phyloP scores from a whole-genome alignment of 2,888 invertebrate genomes.

The Micoletzkya japonica region DNA sequence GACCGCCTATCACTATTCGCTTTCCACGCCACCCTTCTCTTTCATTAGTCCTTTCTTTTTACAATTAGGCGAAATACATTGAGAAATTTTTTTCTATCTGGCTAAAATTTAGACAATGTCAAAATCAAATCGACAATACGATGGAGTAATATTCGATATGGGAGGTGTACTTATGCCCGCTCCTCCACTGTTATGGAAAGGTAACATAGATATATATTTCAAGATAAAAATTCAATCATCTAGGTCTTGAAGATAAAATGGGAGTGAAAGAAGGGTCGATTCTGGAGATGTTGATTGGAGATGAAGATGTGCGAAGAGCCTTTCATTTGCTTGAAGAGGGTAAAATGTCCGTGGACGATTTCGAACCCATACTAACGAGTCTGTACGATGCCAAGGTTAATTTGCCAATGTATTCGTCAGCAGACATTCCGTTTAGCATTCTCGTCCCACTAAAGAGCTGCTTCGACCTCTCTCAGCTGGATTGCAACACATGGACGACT shows the following conservation, averaged over 20 bases:
- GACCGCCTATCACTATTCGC: too few species aligned
- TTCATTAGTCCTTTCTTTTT: too few species aligned
- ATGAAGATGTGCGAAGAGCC: constrained; percentile 14
- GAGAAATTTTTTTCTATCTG: too few species aligned
- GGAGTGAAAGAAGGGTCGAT: constrained; percentile 62
- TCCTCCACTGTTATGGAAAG: constrained; percentile 62
- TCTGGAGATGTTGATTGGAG: constrained; percentile 54
- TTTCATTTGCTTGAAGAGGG: constrained; percentile 64
- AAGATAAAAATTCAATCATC: not conserved
- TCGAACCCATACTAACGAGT: constrained; percentile 64
- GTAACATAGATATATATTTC: constrained; percentile 30
- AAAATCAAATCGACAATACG: not conserved
- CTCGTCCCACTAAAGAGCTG: constrained; percentile 3
- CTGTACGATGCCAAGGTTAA: constrained; percentile 64
- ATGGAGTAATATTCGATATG: constrained; percentile 68
- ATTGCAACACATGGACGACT: not conserved
- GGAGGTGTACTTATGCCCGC: constrained; percentile 67
- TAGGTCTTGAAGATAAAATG: constrained; percentile 54
- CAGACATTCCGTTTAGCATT: not conserved
- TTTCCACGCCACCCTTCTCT: too few species aligned
- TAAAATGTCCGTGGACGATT: constrained; percentile 63
- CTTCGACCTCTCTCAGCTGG: too few species aligned
- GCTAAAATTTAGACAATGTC: too few species aligned
- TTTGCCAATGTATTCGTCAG: not conserved
- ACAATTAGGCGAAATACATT: too few species aligned